These are phyloP conservation scores for Sus scrofa DNA, from an alignment of 2,113 vertebrate species.

Conservation along the genomic window T2T-Sscrofa CM000812.6:262055001-262055500, in stretches of 20 bases:
- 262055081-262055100: neutral
- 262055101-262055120: neutral
- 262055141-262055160: neutral
- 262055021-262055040: neutral
- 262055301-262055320: neutral
- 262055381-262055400: neutral
- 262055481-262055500: neutral
- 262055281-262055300: neutral
- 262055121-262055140: neutral
- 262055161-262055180: neutral
- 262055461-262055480: neutral
- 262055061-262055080: neutral
- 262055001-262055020: neutral
- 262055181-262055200: neutral
- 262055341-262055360: neutral
- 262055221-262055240: neutral
- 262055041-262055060: neutral
- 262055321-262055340: neutral
- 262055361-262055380: neutral
- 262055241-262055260: neutral
- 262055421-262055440: neutral
- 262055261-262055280: neutral
- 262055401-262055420: conserved; percentile 12
- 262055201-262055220: neutral
- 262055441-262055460: neutral